Conservation (phyloP, 2,113 vertebrate genomes). For the Macheiramphus alcinus region DNA sequence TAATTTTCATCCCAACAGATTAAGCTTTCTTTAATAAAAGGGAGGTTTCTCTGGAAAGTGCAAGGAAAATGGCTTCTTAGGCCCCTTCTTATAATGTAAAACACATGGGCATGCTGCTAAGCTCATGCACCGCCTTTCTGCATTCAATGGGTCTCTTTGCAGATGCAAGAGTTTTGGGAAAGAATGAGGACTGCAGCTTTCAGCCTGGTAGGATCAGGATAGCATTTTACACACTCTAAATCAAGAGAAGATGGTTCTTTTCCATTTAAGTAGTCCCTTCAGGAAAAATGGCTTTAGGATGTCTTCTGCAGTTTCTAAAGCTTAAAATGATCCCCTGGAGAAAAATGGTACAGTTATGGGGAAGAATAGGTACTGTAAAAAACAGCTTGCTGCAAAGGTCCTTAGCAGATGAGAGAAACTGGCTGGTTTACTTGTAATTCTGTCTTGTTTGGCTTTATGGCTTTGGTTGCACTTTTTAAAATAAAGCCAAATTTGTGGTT, state of each 20-base stretch:
- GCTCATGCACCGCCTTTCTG: neutral
- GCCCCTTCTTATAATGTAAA: neutral
- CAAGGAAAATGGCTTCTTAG: slow-evolving; percentile 25
- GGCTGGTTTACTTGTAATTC: neutral
- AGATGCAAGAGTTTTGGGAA: slow-evolving; percentile 20
- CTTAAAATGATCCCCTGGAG: slow-evolving; percentile 10
- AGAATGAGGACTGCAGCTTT: slow-evolving; percentile 1
- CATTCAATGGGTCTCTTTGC: neutral
- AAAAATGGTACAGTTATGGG: slow-evolving; percentile 27
- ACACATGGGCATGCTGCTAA: slow-evolving; percentile 8
- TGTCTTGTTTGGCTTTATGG: neutral
- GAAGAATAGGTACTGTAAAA: slow-evolving; percentile 29
- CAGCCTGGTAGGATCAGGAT: slow-evolving; percentile 14
- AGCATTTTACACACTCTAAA: slow-evolving; percentile 37
- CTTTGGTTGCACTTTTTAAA: slow-evolving; percentile 5
- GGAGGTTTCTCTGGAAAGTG: neutral
- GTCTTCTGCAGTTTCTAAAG: slow-evolving; percentile 33
- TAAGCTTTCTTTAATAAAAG: neutral
- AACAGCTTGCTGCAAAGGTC: neutral
- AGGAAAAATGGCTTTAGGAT: slow-evolving; percentile 41
- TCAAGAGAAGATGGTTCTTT: slow-evolving; percentile 8
- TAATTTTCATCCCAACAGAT: slow-evolving; percentile 34
- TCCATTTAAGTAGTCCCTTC: slow-evolving; percentile 24
- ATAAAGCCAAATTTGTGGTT: neutral
- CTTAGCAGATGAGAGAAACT: neutral